Evolutionary conservation across 1,140 invertebrate species (phyloP).

Genomic region (Grapholita molesta): DNA sequence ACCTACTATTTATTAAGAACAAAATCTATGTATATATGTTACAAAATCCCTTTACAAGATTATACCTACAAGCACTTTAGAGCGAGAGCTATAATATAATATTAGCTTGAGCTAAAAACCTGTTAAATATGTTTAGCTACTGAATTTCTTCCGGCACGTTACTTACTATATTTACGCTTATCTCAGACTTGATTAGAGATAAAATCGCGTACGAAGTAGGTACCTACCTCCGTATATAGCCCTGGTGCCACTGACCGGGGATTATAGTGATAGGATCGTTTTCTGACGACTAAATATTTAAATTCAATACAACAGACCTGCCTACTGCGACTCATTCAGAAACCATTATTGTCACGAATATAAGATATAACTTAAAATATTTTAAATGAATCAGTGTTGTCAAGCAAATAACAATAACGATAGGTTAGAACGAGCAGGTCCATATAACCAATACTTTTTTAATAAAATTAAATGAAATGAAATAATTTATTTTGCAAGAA

Average conservation of each 20-base stretch:
- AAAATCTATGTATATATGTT: too few relatives aligned
- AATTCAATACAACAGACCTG: not conserved
- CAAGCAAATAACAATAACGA: not conserved
- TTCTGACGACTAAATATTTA: not conserved
- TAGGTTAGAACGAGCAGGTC: not conserved
- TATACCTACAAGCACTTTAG: too few relatives aligned
- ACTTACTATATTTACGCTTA: not conserved
- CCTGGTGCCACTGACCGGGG: not conserved
- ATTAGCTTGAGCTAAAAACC: not conserved
- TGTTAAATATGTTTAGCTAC: not conserved
- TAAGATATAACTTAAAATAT: too few relatives aligned
- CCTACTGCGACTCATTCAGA: not conserved
- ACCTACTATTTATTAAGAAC: too few relatives aligned
- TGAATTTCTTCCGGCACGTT: not conserved
- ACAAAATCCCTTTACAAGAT: too few relatives aligned
- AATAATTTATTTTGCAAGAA: too few relatives aligned
- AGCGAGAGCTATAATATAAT: not conserved
- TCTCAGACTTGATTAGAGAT: not conserved
- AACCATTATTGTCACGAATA: not conserved
- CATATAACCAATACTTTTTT: not conserved
- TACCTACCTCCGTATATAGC: not conserved
- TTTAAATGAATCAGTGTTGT: not conserved
- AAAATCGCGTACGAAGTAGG: not conserved
- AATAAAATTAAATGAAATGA: too few relatives aligned
- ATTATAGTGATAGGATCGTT: not conserved